These are phyloP conservation scores for Cryptotermes secundus DNA, from an alignment of 1,140 invertebrate species.

Conservation along the genomic window DNA sequence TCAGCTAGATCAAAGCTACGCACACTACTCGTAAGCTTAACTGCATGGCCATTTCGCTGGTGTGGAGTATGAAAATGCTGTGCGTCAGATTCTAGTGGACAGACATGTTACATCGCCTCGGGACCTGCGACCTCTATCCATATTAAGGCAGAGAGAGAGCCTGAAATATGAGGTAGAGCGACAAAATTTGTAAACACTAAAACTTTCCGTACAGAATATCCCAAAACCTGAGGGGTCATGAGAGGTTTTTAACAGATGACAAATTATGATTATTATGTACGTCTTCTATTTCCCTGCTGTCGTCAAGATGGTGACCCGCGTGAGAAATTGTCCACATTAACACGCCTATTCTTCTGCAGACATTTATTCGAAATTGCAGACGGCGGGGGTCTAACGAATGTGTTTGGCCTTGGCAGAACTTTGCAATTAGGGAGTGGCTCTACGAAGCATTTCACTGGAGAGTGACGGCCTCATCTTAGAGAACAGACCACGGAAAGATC, in stretches of 20 bases:
- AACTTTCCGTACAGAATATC: neutral
- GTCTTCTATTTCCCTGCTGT: neutral
- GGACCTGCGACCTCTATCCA: neutral
- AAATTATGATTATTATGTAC: neutral
- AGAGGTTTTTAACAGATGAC: neutral
- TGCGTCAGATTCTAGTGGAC: neutral
- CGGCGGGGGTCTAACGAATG: neutral
- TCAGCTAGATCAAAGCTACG: no score
- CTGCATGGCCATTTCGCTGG: no score
- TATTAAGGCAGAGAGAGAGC: neutral
- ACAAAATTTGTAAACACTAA: constrained; percentile 3
- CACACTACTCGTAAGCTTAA: no score
- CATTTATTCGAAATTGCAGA: neutral
- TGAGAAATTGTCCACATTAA: neutral
- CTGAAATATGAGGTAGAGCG: neutral
- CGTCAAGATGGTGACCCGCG: neutral
- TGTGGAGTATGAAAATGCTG: neutral
- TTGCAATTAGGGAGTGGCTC: neutral
- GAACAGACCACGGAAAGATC: no score
- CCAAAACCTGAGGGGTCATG: neutral
- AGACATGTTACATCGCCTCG: neutral
- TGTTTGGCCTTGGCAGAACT: neutral
- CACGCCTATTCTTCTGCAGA: neutral
- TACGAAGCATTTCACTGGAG: no score
- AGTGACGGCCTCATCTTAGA: no score